phyloP scores from a whole-genome alignment of 1,140 invertebrate species.

The Hestina assimilis region DNA sequence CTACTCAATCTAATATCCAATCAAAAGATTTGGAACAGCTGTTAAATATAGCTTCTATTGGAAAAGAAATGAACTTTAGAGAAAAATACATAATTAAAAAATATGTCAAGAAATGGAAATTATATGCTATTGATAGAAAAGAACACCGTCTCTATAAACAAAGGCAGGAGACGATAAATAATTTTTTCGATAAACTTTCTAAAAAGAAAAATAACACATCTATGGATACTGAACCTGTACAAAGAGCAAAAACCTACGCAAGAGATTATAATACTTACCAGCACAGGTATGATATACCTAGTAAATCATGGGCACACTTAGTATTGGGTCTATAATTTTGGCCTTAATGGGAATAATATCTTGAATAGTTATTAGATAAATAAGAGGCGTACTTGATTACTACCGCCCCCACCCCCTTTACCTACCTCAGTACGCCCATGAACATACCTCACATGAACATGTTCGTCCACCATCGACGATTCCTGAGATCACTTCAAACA shows the following conservation, averaged over 20 bases:
- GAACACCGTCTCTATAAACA: constrained; percentile 39
- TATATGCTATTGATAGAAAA: constrained; percentile 32
- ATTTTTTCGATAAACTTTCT: constrained; percentile 63
- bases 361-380: no score
- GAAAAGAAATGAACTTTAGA: constrained; percentile 30
- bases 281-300: constrained; percentile 44
- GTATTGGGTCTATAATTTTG: no score
- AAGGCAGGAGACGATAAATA: constrained; percentile 49
- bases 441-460: no score
- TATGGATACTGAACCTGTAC: constrained; percentile 24
- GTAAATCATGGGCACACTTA: no score
- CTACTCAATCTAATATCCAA: no score
- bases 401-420: no score
- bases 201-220: constrained; percentile 46
- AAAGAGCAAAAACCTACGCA: constrained; percentile 42
- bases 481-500: no score
- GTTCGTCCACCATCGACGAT: no score
- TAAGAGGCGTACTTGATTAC: no score
- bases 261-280: constrained; percentile 61
- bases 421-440: no score
- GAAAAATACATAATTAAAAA: constrained; percentile 43
- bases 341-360: no score
- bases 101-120: constrained; percentile 51
- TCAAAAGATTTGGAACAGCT: constrained; percentile 24
- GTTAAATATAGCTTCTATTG: constrained; percentile 40